Percentiles rank a stretch among this genome's conserved stretches.
Conservation (phyloP, 1,140 invertebrate genomes). For the Conopomorpha cramerella region DNA sequence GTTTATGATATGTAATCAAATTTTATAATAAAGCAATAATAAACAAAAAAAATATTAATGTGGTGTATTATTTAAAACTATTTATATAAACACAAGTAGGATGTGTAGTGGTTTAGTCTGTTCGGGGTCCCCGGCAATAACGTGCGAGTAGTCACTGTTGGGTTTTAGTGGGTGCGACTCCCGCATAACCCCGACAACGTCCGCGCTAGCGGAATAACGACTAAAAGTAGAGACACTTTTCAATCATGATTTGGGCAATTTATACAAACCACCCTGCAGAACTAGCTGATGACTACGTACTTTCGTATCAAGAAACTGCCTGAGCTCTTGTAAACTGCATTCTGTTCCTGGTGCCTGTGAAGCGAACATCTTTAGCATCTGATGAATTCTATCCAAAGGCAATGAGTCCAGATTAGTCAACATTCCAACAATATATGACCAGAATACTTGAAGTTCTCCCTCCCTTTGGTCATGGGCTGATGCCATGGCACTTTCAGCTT, state of each 20-base stretch:
- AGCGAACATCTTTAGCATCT: constrained; percentile 97
- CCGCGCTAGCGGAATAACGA: too few relatives aligned
- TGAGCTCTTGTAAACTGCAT: constrained; percentile 85
- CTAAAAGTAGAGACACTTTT: too few relatives aligned
- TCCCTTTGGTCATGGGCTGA: constrained; percentile 91
- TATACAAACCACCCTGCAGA: constrained; percentile 84
- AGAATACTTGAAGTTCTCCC: constrained; percentile 93
- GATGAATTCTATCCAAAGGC: constrained; percentile 91
- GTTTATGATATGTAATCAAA: constrained; percentile 42
- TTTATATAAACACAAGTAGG: too few relatives aligned
- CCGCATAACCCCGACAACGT: too few relatives aligned
- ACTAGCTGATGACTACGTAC: constrained; percentile 87
- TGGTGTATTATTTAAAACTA: too few relatives aligned
- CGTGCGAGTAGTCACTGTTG: too few relatives aligned
- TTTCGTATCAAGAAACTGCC: constrained; percentile 90
- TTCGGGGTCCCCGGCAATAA: too few relatives aligned
- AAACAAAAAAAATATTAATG: constrained; percentile 47
- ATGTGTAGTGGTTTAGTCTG: too few relatives aligned
- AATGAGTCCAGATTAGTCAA: constrained; percentile 93
- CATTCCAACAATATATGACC: constrained; percentile 97
- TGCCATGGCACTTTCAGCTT: constrained; percentile 90
- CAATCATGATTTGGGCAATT: constrained; percentile 72
- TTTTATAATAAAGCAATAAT: constrained; percentile 33
- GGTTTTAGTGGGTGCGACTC: too few relatives aligned
- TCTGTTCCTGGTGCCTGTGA: constrained; percentile 85